Evolutionary conservation across 2,113 vertebrate species (phyloP), one percentile per base, ranked within the genome.

Genomic region (Xerus inauris): DNA sequence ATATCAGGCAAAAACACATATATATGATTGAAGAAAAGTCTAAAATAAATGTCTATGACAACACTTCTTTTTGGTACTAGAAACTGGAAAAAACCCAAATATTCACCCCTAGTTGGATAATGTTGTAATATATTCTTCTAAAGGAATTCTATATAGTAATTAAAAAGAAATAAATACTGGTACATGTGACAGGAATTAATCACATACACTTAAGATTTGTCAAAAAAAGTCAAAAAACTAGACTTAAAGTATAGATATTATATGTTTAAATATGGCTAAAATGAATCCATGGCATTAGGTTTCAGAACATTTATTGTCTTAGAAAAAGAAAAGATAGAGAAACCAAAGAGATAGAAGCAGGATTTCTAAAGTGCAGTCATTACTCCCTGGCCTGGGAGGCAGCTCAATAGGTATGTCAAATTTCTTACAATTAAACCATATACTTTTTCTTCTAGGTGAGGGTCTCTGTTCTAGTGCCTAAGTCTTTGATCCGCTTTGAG

Each of bases 201-300:
- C 57, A 75, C n/a, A 80, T 22, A 84, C 30, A 75, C 9, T 72
- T 79, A 62, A 92, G 16, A 6, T 69, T 90, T 95, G n/a, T 49
- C 67, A 90, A 87, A 81, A 93, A 79, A 20, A 93, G n/a, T 49
- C 67, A 90, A 87, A 81, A 93, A 79, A 20, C 2, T 57, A 62
- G 54, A 71, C 2, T 88, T 62, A 69, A 92, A 64, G 30, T 86
- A 19, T 51, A 91, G 57, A 8, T 80, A 45, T 38, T 73, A 9
- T 62, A 67, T 77, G 38, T 69, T 94, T 6, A 35, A 82, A 88
- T 82, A 54, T 45, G 85, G 24, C 13, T 91, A 64, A 77, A 72
- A 77, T 16, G 17, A 79, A 67, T 57, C 54, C 54, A 19, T 87
- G 54, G 11, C 13, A 38, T 91, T 62, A 91, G 24, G 30, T 86